Conservation (phyloP, 2,888 invertebrate species). For the Drosophila kambysellisi region DNA sequence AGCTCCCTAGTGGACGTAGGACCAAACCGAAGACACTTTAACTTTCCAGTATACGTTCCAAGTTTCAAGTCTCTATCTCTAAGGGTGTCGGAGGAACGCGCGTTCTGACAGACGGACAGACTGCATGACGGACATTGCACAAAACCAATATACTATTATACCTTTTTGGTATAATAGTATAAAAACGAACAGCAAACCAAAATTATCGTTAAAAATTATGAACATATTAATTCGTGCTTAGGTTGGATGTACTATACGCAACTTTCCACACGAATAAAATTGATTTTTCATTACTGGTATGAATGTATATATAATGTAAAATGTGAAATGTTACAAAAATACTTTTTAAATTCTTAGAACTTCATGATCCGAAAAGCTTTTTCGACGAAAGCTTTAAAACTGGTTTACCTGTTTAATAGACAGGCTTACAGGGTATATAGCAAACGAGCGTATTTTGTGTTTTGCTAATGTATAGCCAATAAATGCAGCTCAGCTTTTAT, state of each 20-base stretch:
- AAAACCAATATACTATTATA: no score
- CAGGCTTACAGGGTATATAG: slow-evolving; percentile 16
- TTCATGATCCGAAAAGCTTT: not conserved
- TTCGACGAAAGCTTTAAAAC: not conserved
- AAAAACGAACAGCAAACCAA: not conserved
- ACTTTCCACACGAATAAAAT: not conserved
- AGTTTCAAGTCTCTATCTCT: no score
- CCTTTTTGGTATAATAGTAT: no score
- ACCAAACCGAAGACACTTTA: no score
- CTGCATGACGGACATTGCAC: no score
- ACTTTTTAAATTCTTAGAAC: not conserved
- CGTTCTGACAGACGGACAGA: no score
- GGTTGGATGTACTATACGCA: not conserved
- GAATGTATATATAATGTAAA: not conserved
- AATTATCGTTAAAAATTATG: not conserved
- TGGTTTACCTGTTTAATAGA: not conserved
- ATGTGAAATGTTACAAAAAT: not conserved
- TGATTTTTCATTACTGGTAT: not conserved
- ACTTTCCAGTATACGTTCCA: no score
- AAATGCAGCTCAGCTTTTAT: slow-evolving; percentile 73
- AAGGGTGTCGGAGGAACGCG: no score
- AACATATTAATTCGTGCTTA: not conserved
- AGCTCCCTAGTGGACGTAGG: no score
- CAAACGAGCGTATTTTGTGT: not conserved
- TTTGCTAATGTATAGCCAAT: slow-evolving; percentile 40